A percentile compares a stretch with the other conserved stretches of the same genome.
Evolutionary conservation across 2,797 vertebrate species (phyloP).

Genomic region (Chrysocyon brachyurus): DNA sequence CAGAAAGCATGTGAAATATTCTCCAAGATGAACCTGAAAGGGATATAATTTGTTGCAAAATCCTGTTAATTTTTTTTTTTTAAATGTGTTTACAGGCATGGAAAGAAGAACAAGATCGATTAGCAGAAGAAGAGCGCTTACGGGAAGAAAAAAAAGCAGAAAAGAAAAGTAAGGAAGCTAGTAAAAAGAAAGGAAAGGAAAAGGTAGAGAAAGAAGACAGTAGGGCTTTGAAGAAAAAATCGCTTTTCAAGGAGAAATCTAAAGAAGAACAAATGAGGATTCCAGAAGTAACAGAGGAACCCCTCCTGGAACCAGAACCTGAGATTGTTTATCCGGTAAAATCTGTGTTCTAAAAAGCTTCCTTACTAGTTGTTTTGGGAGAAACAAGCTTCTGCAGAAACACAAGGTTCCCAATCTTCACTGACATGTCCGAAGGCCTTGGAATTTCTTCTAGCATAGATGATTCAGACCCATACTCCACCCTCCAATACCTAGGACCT

Average conservation of each 20-base stretch:
- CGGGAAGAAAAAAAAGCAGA: slow-evolving; percentile 89
- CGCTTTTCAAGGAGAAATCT: slow-evolving; percentile 61
- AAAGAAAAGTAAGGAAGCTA: slow-evolving; percentile 76
- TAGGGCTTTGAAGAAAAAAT: slow-evolving; percentile 78
- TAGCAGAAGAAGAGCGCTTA: slow-evolving; percentile 90
- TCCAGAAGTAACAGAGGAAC: not conserved
- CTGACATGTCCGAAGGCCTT: not conserved
- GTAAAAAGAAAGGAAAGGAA: slow-evolving; percentile 83
- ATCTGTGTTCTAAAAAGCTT: not conserved
- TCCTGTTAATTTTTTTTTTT: slow-evolving; percentile 1
- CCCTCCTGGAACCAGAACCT: not conserved
- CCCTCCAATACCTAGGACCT: not conserved
- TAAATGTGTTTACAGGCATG: slow-evolving; percentile 90
- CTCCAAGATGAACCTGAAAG: slow-evolving; percentile 33
- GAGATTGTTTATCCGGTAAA: slow-evolving; percentile 86
- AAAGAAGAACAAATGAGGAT: slow-evolving; percentile 79
- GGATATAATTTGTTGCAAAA: slow-evolving; percentile 17
- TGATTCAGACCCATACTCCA: not conserved
- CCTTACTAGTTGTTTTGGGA: not conserved
- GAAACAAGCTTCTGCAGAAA: not conserved
- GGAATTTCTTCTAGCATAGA: not conserved
- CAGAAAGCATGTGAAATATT: not conserved
- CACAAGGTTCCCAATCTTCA: not conserved
- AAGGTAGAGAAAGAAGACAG: slow-evolving; percentile 70
- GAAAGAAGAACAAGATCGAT: slow-evolving; percentile 91